Percentiles rank a stretch among this genome's conserved stretches.
These are phyloP conservation scores for Microvelia longipes DNA, from an alignment of 1,140 invertebrate species.

Conservation along the genomic window DNA sequence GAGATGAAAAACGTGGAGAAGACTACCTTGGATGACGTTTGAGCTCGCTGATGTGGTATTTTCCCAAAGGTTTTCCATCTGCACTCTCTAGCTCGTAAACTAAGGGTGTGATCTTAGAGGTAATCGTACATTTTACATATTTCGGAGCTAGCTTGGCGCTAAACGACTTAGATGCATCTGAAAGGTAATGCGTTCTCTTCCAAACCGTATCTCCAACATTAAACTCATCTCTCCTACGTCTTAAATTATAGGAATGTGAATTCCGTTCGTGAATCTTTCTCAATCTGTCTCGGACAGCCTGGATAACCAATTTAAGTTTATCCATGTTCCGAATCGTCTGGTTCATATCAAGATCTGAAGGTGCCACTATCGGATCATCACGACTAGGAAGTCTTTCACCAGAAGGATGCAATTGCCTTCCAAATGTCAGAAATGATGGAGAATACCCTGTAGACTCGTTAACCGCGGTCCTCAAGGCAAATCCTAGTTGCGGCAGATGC, in stretches of 20 bases:
- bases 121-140: neutral
- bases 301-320: neutral
- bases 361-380: neutral
- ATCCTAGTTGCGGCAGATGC: slow-evolving; percentile 26
- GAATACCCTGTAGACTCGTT: slow-evolving; percentile 27
- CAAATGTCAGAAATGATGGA: slow-evolving; percentile 28
- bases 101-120: neutral
- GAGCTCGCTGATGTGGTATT: neutral
- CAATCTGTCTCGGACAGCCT: neutral
- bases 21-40: neutral
- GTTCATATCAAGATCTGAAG: neutral
- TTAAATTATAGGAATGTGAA: neutral
- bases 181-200: neutral
- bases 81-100: neutral
- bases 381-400: neutral
- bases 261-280: neutral
- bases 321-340: neutral
- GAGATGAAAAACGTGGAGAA: neutral
- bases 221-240: neutral
- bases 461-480: slow-evolving; percentile 30
- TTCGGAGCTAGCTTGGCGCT: neutral
- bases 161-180: neutral
- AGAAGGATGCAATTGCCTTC: slow-evolving; percentile 24
- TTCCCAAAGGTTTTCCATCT: neutral
- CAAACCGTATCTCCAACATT: neutral